phyloP scores from a whole-genome alignment of 2,797 vertebrate species.

The Ptychadena robeensis region DNA sequence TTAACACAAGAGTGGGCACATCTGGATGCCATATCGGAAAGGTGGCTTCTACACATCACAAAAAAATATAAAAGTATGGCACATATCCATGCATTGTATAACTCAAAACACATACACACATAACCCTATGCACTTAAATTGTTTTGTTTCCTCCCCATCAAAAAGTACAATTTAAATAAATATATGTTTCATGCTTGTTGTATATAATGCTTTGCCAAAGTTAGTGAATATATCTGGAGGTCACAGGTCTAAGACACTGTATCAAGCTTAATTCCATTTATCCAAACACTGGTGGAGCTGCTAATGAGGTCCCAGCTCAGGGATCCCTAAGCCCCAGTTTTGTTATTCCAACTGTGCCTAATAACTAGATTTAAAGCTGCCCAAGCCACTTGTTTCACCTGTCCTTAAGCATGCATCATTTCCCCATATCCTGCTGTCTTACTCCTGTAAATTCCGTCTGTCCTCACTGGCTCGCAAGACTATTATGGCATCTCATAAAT shows the following conservation, averaged over 20 bases:
- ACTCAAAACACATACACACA: too few relatives aligned
- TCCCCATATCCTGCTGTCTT: constrained; percentile 57
- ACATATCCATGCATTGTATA: too few relatives aligned
- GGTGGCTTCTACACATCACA: too few relatives aligned
- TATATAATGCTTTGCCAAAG: background rate
- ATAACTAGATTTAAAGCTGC: constrained; percentile 41
- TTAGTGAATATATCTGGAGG: constrained; percentile 5
- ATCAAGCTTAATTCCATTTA: constrained; percentile 24
- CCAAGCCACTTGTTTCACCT: constrained; percentile 49
- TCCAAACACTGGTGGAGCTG: constrained; percentile 27
- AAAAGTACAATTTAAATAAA: background rate
- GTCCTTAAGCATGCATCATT: constrained; percentile 55
- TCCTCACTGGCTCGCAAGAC: constrained; percentile 45
- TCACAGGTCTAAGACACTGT: constrained; percentile 1
- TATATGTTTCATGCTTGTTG: background rate
- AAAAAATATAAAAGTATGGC: too few relatives aligned
- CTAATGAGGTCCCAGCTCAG: constrained; percentile 55
- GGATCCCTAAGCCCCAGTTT: constrained; percentile 16
- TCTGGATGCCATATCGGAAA: too few relatives aligned
- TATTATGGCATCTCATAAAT: constrained; percentile 54
- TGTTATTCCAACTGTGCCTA: constrained; percentile 56
- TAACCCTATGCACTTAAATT: too few relatives aligned
- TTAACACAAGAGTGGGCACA: too few relatives aligned
- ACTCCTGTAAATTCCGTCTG: constrained; percentile 45
- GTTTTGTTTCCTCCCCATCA: too few relatives aligned